Conservation (phyloP, 2,888 invertebrate species). For the Taphrorychus bicolor region DNA sequence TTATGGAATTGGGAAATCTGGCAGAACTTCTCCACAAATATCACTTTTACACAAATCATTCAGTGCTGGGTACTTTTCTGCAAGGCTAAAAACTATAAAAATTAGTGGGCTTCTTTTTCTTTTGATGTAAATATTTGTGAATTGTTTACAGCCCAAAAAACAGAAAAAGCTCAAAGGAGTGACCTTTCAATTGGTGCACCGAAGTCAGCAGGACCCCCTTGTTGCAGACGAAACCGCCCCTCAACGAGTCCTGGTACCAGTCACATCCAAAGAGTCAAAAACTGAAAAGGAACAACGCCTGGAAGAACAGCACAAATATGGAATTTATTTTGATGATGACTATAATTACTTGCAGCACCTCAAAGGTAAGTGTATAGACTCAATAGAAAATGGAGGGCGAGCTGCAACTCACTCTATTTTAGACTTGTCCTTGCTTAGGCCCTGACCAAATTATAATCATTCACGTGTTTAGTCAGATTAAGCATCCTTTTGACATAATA, state of each 20-base stretch:
- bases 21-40: too few species aligned
- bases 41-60: too few species aligned
- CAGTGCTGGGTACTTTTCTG: too few species aligned
- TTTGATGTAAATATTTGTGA: too few species aligned
- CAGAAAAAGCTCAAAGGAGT: conserved; percentile 92
- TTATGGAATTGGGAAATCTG: too few species aligned
- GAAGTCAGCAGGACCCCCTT: conserved; percentile 93
- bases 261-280: conserved; percentile 52
- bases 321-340: conserved; percentile 93
- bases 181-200: conserved; percentile 90
- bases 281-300: conserved; percentile 61
- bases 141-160: conserved; percentile 62
- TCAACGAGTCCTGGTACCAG: conserved; percentile 81
- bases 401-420: neutral
- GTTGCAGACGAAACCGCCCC: conserved; percentile 89
- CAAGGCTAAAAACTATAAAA: too few species aligned
- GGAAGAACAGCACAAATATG: conserved; percentile 83
- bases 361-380: conserved; percentile 46
- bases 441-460: too few species aligned
- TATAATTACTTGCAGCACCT: conserved; percentile 96
- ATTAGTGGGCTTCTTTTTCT: too few species aligned
- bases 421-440: neutral
- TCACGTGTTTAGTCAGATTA: too few species aligned
- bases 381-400: neutral
- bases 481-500: too few species aligned